phyloP scores from a whole-genome alignment of 2,113 vertebrate genomes.

The Channa maculata region DNA sequence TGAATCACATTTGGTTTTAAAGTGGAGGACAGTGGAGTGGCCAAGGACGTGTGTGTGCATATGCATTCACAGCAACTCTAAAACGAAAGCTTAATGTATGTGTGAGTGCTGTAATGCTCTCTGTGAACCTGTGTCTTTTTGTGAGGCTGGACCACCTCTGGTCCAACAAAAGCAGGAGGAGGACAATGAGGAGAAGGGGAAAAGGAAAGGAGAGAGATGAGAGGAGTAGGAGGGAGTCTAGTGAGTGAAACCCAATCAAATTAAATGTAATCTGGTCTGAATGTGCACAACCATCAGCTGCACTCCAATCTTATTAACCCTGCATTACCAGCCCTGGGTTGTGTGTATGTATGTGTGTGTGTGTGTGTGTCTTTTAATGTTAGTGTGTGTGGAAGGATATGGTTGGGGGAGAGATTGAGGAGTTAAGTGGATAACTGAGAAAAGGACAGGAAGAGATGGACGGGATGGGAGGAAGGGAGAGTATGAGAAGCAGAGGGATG shows the following conservation, averaged over 20 bases:
- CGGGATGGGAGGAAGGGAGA: constrained; percentile 28
- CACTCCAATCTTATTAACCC: constrained; percentile 92
- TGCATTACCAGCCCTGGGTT: constrained; percentile 87
- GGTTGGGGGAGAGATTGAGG: constrained; percentile 44
- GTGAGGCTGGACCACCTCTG: constrained; percentile 40
- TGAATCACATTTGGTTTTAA: constrained; percentile 47
- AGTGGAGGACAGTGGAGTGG: constrained; percentile 27
- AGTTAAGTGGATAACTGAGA: constrained; percentile 69
- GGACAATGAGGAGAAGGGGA: constrained; percentile 46
- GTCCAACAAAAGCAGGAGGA: constrained; percentile 52
- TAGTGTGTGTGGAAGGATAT: constrained; percentile 30
- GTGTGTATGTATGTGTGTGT: constrained; percentile 24
- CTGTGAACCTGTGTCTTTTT: constrained; percentile 42
- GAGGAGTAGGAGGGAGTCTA: constrained; percentile 55
- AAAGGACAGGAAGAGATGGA: constrained; percentile 60
- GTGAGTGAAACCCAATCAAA: constrained; percentile 89
- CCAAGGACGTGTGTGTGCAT: constrained; percentile 20
- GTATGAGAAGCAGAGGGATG: constrained; percentile 33
- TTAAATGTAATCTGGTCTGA: constrained; percentile 95
- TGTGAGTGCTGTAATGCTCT: constrained; percentile 11
- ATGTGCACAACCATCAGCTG: constrained; percentile 91
- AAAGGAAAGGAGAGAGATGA: constrained; percentile 33
- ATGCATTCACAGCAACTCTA: neutral
- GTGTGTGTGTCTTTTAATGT: constrained; percentile 37
- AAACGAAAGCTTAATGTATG: neutral